Conservation (phyloP, 2,888 invertebrate genomes). For the Chironomus tentans region DNA sequence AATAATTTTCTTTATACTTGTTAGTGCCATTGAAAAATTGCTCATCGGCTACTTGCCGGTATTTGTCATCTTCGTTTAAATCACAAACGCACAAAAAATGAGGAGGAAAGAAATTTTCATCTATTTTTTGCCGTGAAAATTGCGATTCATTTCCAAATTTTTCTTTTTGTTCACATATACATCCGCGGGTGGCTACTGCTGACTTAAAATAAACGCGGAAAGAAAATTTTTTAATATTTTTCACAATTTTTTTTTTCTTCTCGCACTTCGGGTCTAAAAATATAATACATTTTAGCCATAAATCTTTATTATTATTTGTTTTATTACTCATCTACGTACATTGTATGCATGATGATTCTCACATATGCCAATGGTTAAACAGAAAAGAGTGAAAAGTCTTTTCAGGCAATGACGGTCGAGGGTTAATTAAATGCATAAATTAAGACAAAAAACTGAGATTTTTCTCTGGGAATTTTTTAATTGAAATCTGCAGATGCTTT, state of each 20-base stretch:
- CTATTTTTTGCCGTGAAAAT: not conserved
- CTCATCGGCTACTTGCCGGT: not conserved
- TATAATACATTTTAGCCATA: not conserved
- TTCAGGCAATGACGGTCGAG: not conserved
- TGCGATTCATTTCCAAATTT: no score
- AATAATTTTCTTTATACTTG: not conserved
- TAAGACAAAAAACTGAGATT: not conserved
- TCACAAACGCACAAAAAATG: not conserved
- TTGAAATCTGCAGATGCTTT: not conserved
- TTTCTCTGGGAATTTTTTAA: not conserved
- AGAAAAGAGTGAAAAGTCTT: not conserved
- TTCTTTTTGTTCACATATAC: no score
- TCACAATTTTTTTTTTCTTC: not conserved
- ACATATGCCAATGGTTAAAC: no score
- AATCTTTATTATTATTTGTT: not conserved
- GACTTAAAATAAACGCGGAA: slow-evolving; percentile 22
- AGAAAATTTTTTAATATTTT: not conserved
- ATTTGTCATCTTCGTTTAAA: not conserved
- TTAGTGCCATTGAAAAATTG: no score
- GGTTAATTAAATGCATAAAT: not conserved
- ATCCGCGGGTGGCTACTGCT: not conserved
- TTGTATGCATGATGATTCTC: not conserved
- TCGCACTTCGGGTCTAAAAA: not conserved
- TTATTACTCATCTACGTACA: not conserved
- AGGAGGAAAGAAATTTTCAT: not conserved